These are phyloP conservation scores for Perca flavescens DNA, from an alignment of 2,113 vertebrate species.

Conservation along the genomic window DNA sequence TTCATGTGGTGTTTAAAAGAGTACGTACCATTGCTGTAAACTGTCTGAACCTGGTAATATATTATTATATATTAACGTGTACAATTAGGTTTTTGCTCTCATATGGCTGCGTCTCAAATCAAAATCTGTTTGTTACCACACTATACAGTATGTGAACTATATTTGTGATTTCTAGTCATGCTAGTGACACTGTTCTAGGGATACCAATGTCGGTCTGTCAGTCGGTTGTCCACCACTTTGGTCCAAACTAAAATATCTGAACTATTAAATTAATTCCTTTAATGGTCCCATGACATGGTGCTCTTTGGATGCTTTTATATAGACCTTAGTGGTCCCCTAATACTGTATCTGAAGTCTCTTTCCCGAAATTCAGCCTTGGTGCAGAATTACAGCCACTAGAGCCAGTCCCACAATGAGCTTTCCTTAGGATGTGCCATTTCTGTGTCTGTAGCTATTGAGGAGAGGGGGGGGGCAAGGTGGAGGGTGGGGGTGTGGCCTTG, in stretches of 20 bases:
- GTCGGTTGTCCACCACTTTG: background rate
- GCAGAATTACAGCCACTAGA: too few relatives aligned
- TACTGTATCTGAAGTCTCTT: too few relatives aligned
- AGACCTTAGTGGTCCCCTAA: too few relatives aligned
- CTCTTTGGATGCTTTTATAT: too few relatives aligned
- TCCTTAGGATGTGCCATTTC: too few relatives aligned
- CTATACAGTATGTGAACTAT: background rate
- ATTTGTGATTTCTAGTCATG: background rate
- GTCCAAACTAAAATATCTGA: background rate
- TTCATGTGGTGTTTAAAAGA: conserved; percentile 47
- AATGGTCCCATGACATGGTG: too few relatives aligned
- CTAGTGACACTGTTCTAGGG: background rate
- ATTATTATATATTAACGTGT: conserved; percentile 12
- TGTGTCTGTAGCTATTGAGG: too few relatives aligned
- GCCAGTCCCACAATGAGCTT: too few relatives aligned
- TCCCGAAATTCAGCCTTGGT: too few relatives aligned
- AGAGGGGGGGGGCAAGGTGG: too few relatives aligned
- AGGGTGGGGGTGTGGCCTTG: too few relatives aligned
- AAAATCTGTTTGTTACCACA: background rate
- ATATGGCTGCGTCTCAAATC: background rate
- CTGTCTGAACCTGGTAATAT: conserved; percentile 46
- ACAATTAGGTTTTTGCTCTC: conserved; percentile 7
- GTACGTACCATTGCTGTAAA: conserved; percentile 23
- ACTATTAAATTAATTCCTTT: background rate
- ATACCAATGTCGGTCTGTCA: too few relatives aligned